Percentiles rank a stretch among this genome's conserved stretches.
Evolutionary conservation across 2,113 vertebrate genomes (phyloP).

Genomic region (Leuciscus idus): DNA sequence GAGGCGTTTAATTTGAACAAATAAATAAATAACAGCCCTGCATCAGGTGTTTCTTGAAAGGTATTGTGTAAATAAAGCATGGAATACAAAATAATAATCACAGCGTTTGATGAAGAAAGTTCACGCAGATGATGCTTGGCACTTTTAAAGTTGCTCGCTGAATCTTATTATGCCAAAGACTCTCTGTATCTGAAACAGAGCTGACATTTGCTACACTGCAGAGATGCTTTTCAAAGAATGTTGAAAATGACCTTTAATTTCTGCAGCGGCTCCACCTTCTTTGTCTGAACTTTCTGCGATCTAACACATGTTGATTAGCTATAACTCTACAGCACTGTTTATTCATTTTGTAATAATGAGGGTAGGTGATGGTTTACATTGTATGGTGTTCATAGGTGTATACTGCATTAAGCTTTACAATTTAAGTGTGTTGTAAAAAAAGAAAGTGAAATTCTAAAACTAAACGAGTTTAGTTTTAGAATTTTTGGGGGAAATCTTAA

Average conservation of each 20-base stretch:
- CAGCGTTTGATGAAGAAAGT: slow-evolving; percentile 66
- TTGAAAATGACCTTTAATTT: slow-evolving; percentile 39
- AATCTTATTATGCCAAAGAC: slow-evolving; percentile 44
- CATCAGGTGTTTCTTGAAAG: slow-evolving; percentile 75
- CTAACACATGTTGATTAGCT: not conserved
- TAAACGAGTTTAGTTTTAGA: not conserved
- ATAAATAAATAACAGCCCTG: slow-evolving; percentile 74
- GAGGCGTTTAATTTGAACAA: slow-evolving; percentile 78
- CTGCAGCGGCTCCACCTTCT: not conserved
- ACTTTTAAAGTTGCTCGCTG: slow-evolving; percentile 63
- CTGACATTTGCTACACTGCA: slow-evolving; percentile 33
- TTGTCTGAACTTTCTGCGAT: not conserved
- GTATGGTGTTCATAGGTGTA: not conserved
- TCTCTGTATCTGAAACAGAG: slow-evolving; percentile 25
- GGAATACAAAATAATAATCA: slow-evolving; percentile 75
- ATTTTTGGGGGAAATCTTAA: not conserved
- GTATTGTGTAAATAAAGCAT: slow-evolving; percentile 73
- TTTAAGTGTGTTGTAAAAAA: not conserved
- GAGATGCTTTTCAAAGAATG: slow-evolving; percentile 32
- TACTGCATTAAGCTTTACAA: not conserved
- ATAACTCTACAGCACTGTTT: not conserved
- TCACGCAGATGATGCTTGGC: slow-evolving; percentile 72
- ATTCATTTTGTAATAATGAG: not conserved
- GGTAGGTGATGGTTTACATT: not conserved
- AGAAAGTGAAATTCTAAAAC: too few species aligned